phyloP scores from a whole-genome alignment of 2,113 vertebrate genomes.

The Zosterops hypoxanthus region DNA sequence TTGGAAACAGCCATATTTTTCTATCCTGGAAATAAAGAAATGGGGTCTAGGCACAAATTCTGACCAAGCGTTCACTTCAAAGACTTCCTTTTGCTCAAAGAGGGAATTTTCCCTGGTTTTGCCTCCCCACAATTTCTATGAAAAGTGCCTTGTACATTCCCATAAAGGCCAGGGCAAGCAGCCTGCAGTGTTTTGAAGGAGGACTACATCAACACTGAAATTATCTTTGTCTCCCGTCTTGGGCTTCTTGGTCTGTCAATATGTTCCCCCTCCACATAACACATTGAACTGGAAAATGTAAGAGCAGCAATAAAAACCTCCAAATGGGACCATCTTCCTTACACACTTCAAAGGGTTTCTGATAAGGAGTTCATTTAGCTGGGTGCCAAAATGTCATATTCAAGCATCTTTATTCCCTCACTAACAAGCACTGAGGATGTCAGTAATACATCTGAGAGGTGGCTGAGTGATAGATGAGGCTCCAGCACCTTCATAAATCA shows the following conservation, averaged over 20 bases:
- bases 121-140: not conserved
- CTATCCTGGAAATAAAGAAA: not conserved
- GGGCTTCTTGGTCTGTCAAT: not conserved
- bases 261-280: not conserved
- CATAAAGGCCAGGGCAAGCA: not conserved
- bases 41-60: not conserved
- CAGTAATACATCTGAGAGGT: not conserved
- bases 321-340: not conserved
- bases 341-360: not conserved
- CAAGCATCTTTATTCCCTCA: not conserved
- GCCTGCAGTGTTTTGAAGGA: not conserved
- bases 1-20: not conserved
- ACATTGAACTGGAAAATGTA: not conserved
- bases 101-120: not conserved
- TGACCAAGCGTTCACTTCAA: not conserved
- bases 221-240: not conserved
- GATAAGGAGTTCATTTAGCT: not conserved
- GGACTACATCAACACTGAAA: not conserved
- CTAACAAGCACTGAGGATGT: not conserved
- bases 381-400: not conserved
- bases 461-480: not conserved
- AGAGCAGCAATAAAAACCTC: not conserved
- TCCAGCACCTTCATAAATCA: slow-evolving; percentile 3
- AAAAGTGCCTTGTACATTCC: not conserved
- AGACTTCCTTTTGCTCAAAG: not conserved